phyloP scores from a whole-genome alignment of 2,888 invertebrate genomes.

The Oscheius onirici region DNA sequence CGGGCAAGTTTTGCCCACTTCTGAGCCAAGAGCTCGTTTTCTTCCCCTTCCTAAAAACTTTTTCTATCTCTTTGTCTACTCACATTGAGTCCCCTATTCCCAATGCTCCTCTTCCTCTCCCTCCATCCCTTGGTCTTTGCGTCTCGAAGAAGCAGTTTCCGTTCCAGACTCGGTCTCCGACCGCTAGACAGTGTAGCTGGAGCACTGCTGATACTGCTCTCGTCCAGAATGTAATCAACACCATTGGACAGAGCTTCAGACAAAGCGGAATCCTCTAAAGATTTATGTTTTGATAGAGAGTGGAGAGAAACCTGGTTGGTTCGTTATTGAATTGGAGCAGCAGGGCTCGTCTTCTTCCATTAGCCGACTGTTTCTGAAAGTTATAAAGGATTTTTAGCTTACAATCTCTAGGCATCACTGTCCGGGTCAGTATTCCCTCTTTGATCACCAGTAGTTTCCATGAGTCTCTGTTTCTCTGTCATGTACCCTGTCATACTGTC shows the following conservation, averaged over 20 bases:
- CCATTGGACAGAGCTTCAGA: conserved; percentile 34
- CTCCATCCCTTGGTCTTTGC: not conserved
- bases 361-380: conserved; percentile 14
- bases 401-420: no score
- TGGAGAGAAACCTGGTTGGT: not conserved
- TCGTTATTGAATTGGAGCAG: conserved; percentile 7
- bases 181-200: conserved; percentile 17
- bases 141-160: not conserved
- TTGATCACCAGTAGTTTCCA: no score
- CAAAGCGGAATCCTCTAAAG: not conserved
- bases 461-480: no score
- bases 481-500: no score
- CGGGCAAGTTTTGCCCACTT: conserved; percentile 25
- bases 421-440: no score
- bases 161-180: not conserved
- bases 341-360: conserved; percentile 27
- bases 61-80: not conserved
- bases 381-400: not conserved
- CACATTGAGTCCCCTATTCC: conserved; percentile 4
- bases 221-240: conserved; percentile 44
- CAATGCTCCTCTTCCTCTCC: conserved; percentile 25
- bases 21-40: not conserved
- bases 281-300: not conserved
- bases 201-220: conserved; percentile 39
- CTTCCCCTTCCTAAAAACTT: conserved; percentile 15